These are phyloP conservation scores for Orthonychiurus folsomi DNA, from an alignment of 2,888 invertebrate species.

Conservation along the genomic window DNA sequence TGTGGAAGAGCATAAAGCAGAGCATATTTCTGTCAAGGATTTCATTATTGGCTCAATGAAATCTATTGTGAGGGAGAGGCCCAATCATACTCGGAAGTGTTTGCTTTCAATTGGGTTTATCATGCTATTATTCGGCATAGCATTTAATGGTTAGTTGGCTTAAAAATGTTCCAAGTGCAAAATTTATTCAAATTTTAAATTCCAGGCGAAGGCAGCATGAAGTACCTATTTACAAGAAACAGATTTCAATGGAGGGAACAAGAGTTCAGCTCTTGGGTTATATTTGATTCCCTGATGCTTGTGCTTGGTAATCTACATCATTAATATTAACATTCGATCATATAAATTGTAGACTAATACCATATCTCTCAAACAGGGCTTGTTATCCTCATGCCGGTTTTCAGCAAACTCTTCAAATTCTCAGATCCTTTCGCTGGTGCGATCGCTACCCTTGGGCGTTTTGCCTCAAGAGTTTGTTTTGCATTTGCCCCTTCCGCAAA, in stretches of 20 bases:
- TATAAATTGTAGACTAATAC: no score
- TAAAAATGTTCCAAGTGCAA: background rate
- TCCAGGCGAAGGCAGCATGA: constrained; percentile 37
- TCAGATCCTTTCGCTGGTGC: constrained; percentile 31
- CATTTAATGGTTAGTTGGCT: constrained; percentile 26
- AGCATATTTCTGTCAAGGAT: constrained; percentile 23
- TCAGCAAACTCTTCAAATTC: constrained; percentile 33
- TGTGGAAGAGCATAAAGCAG: background rate
- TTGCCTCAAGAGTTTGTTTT: constrained; percentile 27
- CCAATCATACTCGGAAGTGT: constrained; percentile 38
- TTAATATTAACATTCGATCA: no score
- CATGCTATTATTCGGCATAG: constrained; percentile 34
- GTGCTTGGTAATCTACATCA: no score
- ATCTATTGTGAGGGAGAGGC: constrained; percentile 30
- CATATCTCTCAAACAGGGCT: no score
- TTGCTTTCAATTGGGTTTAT: constrained; percentile 34
- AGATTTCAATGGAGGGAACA: constrained; percentile 39
- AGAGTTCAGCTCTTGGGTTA: constrained; percentile 38
- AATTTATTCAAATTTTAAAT: background rate
- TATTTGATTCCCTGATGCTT: constrained; percentile 31
- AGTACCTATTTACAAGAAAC: constrained; percentile 38
- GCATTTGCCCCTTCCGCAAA: constrained; percentile 30
- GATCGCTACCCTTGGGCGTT: constrained; percentile 16
- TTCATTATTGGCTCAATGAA: constrained; percentile 36
- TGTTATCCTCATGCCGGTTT: constrained; percentile 32